These are phyloP conservation scores for Nebria salina DNA, from an alignment of 2,888 invertebrate species.

Conservation along the genomic window DNA sequence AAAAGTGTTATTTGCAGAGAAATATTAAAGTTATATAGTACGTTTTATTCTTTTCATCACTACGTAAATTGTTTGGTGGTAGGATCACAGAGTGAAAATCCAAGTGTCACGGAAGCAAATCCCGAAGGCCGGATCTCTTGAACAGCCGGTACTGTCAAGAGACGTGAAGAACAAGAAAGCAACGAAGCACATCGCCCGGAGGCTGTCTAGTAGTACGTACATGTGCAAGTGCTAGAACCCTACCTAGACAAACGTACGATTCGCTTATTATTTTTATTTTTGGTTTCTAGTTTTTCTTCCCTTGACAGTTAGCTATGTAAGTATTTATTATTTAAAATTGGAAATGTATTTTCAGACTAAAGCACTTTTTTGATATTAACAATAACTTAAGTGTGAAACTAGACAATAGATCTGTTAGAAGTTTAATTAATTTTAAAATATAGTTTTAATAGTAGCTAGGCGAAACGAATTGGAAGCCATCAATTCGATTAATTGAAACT, in stretches of 20 bases:
- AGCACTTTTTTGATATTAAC: too few species aligned
- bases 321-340: too few species aligned
- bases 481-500: not conserved
- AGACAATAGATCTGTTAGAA: not conserved
- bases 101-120: not conserved
- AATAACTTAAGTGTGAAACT: too few species aligned
- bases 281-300: too few species aligned
- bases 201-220: not conserved
- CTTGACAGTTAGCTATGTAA: too few species aligned
- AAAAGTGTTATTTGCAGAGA: too few species aligned
- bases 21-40: too few species aligned
- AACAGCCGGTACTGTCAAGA: not conserved
- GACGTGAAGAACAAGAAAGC: not conserved
- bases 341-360: too few species aligned
- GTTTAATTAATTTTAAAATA: not conserved
- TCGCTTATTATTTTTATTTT: too few species aligned
- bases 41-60: not conserved
- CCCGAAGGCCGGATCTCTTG: not conserved
- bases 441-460: not conserved
- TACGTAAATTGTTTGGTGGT: not conserved
- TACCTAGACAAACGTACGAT: too few species aligned
- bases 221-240: too few species aligned
- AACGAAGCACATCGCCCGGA: not conserved
- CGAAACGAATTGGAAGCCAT: not conserved
- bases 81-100: not conserved